Evolutionary conservation across 1,140 invertebrate species (phyloP).

Genomic region (Drosophila saltans): DNA sequence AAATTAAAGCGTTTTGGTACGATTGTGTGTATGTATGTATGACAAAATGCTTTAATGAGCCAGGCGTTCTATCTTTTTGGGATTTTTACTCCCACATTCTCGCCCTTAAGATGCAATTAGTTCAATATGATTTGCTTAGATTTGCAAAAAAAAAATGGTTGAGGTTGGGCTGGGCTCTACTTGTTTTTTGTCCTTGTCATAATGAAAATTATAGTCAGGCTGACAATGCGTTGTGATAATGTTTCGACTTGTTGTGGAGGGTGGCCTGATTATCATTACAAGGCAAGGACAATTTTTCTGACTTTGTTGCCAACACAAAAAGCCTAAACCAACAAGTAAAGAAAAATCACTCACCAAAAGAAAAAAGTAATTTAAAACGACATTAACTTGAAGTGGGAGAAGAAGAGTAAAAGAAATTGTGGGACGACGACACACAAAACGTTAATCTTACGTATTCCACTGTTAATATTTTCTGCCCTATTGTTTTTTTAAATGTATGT

Average conservation of each 20-base stretch:
- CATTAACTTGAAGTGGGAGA: slow-evolving; percentile 13
- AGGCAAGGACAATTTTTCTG: slow-evolving; percentile 54
- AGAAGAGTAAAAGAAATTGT: slow-evolving; percentile 26
- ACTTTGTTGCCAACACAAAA: slow-evolving; percentile 58
- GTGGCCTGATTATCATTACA: slow-evolving; percentile 56
- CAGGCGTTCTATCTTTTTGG: slow-evolving; percentile 27
- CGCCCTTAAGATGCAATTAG: slow-evolving; percentile 60
- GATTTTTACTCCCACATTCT: slow-evolving; percentile 13
- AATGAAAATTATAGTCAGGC: slow-evolving; percentile 73
- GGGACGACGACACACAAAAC: no score
- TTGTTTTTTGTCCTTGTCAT: slow-evolving; percentile 53
- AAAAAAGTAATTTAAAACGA: slow-evolving; percentile 69
- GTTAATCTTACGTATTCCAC: no score
- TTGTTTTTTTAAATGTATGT: neutral
- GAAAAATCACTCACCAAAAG: slow-evolving; percentile 32
- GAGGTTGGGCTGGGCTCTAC: neutral
- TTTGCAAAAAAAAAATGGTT: slow-evolving; percentile 10
- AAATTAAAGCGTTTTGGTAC: slow-evolving; percentile 13
- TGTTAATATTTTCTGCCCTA: no score
- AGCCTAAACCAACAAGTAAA: slow-evolving; percentile 17
- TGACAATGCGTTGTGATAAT: slow-evolving; percentile 48
- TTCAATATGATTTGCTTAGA: slow-evolving; percentile 59
- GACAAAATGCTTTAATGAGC: slow-evolving; percentile 24
- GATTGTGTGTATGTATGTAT: slow-evolving; percentile 12
- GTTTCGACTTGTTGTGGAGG: slow-evolving; percentile 16